phyloP scores from a whole-genome alignment of 2,888 invertebrate genomes.

The Iselma pallidipennis region DNA sequence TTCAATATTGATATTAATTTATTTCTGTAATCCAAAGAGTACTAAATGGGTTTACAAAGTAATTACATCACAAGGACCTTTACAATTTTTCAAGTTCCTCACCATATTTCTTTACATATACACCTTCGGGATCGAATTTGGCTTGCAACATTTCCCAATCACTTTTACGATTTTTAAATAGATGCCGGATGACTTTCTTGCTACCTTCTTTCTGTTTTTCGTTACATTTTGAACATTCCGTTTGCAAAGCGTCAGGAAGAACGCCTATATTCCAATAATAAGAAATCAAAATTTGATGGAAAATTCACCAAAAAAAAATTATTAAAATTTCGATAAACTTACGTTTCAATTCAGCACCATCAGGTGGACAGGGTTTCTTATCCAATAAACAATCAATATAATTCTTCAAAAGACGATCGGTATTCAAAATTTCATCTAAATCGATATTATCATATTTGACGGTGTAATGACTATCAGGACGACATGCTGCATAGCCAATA shows the following conservation, averaged over 20 bases:
- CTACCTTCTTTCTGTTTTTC: conserved; percentile 64
- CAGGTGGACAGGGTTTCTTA: conserved; percentile 67
- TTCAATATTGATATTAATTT: not conserved
- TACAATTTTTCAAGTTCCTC: conserved; percentile 56
- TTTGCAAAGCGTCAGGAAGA: conserved; percentile 69
- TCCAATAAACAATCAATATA: conserved; percentile 72
- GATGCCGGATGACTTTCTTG: conserved; percentile 64
- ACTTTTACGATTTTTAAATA: conserved; percentile 65
- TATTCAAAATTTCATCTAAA: conserved; percentile 68
- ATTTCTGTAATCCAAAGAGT: not conserved
- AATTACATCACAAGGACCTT: conserved; percentile 32
- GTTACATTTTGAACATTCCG: conserved; percentile 67
- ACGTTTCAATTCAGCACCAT: conserved; percentile 65
- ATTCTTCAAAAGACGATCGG: conserved; percentile 66
- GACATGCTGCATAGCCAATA: conserved; percentile 5
- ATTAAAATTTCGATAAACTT: conserved; percentile 29
- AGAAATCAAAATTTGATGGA: not conserved
- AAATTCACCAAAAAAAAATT: not conserved
- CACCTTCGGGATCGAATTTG: conserved; percentile 69
- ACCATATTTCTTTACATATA: conserved; percentile 66
- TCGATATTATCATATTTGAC: conserved; percentile 73
- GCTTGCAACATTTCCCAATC: conserved; percentile 65
- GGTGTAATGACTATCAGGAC: conserved; percentile 59
- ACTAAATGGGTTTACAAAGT: conserved; percentile 4
- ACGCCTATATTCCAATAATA: conserved; percentile 55